Base-by-base conservation (phyloP, 2,888 invertebrate species). In the Cataglyphis cursor region DNA sequence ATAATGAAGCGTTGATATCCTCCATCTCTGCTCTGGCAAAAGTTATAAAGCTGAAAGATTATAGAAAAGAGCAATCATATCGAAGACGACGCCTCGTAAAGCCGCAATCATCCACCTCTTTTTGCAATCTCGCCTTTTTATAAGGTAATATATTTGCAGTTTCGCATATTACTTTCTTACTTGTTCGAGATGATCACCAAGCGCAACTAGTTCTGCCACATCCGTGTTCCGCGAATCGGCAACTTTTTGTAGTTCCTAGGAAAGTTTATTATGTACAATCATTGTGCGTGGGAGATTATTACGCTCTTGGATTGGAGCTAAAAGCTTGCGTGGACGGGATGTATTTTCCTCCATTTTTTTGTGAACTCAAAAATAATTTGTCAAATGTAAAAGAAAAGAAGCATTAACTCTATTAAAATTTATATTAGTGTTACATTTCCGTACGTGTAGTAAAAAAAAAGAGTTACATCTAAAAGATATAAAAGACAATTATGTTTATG, bases 131-230 rank as follows among this genome's bases (percentile, higher is more conserved):
- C 31, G 70, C 18, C 57, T 59, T 44, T 57, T 78, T 70, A 48
- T 28, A 68, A 57, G 54, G 38, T 76, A 38, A 76, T 44, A 57
- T 70, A 57, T 70, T 76, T 24, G 65, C 66, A 66, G 24, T 38
- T 51, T 80, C 18, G 59, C 70, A 70, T 24, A 59, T 72, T 54
- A 76, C 41, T 87, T 82, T 96, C 97, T 97, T 97, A 97, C 97
- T 97, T 97, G 97, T 95, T 97, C 97, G 96, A 97, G 96, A 93
- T 97, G 97, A 96, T 97, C 97, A 94, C 97, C 97, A 95, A 97
- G 96, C 94, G 96, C 96, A 95, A 97, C 96, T 95, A 97, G 96
- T 95, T 97, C 97, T 95, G 96, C 96, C 95, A 97, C 95, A 95
- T 97, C 97, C 95, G 96, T 96, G 95, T 96, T 96, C 94, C 96